Conservation (phyloP, 2,888 invertebrate genomes). For the Doris montereyensis region DNA sequence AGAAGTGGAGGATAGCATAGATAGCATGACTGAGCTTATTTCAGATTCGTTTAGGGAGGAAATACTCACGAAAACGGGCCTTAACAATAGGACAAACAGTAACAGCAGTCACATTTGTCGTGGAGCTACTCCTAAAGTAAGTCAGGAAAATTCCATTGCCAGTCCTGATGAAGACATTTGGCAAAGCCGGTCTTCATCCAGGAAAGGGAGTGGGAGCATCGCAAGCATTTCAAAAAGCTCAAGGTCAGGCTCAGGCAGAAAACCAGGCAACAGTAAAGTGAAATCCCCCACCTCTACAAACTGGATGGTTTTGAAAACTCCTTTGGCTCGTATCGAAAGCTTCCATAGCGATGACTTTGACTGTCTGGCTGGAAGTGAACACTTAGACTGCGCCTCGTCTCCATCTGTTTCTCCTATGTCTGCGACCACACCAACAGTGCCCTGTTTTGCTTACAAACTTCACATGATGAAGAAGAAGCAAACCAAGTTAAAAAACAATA, state of each 20-base stretch:
- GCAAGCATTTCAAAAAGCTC: conserved; percentile 25
- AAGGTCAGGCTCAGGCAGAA: conserved; percentile 30
- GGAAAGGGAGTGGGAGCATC: conserved; percentile 25
- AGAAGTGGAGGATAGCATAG: conserved; percentile 44
- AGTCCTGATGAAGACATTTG: conserved; percentile 26
- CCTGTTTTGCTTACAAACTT: conserved; percentile 65
- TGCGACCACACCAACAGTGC: conserved; percentile 62
- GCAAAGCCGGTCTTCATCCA: conserved; percentile 14
- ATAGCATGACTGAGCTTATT: conserved; percentile 44
- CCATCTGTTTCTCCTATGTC: conserved; percentile 52
- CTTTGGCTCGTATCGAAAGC: conserved; percentile 67
- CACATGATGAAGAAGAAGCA: conserved; percentile 58
- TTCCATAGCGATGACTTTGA: conserved; percentile 69
- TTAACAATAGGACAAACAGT: neutral
- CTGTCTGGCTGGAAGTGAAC: conserved; percentile 47
- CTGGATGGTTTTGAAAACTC: conserved; percentile 62
- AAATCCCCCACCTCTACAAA: conserved; percentile 60
- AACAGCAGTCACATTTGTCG: neutral
- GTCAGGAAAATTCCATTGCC: conserved; percentile 10
- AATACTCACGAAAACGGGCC: conserved; percentile 15
- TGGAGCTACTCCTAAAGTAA: conserved; percentile 16
- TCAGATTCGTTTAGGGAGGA: conserved; percentile 39
- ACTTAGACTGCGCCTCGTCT: conserved; percentile 13
- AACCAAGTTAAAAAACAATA: conserved; percentile 50
- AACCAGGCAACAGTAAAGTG: conserved; percentile 35